Base-by-base conservation (phyloP, 2,888 invertebrate genomes). In the Drosophila anomelani region DNA sequence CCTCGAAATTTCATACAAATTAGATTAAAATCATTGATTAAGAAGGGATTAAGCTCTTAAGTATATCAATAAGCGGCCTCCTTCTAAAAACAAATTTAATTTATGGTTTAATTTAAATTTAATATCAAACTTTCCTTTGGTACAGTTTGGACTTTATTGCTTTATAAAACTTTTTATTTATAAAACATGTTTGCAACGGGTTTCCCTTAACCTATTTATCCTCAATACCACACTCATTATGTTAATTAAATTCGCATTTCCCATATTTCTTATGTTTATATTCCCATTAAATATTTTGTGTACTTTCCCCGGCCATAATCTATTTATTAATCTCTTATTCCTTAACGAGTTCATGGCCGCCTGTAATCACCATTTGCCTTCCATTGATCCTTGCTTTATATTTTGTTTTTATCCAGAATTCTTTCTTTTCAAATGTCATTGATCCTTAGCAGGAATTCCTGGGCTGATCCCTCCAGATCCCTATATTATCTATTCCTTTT, bases 371-470 rank as follows among this genome's bases (percentile, higher is more conserved):
- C 1, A 13, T 46, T 20, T 20, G 29, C 29, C 43, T 20, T 23
- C n/a, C n/a, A 58, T 20, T 47, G 34, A n/a, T 47, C 23, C 23
- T n/a, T 23, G 23, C n/a, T 23, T 29, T 29, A 29, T 23, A 20
- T 23, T 20, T 15, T n/a, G 15, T 29, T 13, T 54, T 54, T 38
- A 36, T 7, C 12, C 23, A 38, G 38, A 54, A 54, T 12, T 54
- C n/a, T 1, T 12, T 58, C n/a, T 20, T 17, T 36, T 36, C 9
- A 51, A 26, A 58, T 47, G 23, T 23, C 23, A 36, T 49, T 49
- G n/a, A 32, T 34, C 32, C 57, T 58, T 54, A 54, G 6, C 23
- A 23, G 49, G 51, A 53, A 53, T 36, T 53, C 51, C 15, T 20
- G 36, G 3, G 9, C 13, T 53, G 36, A 53, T 53, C 51, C 51